Percentiles rank a stretch among this genome's conserved stretches.
phyloP scores from a whole-genome alignment of 2,888 invertebrate species.

The Lithodes maja region DNA sequence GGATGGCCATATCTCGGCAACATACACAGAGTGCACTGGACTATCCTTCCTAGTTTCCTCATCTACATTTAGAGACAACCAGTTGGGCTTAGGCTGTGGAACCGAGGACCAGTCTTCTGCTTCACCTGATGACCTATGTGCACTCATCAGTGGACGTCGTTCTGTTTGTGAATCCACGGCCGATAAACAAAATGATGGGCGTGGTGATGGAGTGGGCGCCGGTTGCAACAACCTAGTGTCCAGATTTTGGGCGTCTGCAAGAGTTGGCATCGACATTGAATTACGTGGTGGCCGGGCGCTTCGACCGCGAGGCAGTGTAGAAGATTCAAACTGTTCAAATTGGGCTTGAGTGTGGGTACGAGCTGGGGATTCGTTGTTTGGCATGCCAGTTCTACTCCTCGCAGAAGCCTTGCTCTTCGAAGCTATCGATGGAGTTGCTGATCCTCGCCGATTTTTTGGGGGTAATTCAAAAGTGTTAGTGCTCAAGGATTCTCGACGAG shows the following conservation, averaged over 20 bases:
- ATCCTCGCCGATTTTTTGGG: conserved; percentile 23
- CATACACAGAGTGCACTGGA: conserved; percentile 44
- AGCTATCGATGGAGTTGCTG: neutral
- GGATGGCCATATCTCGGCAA: conserved; percentile 66
- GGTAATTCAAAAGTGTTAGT: conserved; percentile 50
- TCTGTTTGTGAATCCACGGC: conserved; percentile 43
- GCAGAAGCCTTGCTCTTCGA: neutral
- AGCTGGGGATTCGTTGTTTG: neutral
- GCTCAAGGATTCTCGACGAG: conserved; percentile 36
- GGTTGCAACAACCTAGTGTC: neutral
- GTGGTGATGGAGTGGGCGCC: conserved; percentile 33
- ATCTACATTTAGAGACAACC: conserved; percentile 51
- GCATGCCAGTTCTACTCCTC: neutral
- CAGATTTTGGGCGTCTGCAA: neutral
- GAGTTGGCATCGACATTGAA: conserved; percentile 53
- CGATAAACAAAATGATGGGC: conserved; percentile 49
- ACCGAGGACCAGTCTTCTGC: conserved; percentile 22
- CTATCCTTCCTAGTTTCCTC: conserved; percentile 23
- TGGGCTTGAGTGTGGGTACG: neutral
- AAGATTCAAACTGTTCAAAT: conserved; percentile 14
- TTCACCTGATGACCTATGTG: neutral
- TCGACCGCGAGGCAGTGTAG: conserved; percentile 38
- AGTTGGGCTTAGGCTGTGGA: conserved; percentile 53
- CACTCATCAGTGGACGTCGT: conserved; percentile 43
- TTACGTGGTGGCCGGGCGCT: conserved; percentile 29